phyloP scores from a whole-genome alignment of 1,140 invertebrate species.

The Diabrotica virgifera region DNA sequence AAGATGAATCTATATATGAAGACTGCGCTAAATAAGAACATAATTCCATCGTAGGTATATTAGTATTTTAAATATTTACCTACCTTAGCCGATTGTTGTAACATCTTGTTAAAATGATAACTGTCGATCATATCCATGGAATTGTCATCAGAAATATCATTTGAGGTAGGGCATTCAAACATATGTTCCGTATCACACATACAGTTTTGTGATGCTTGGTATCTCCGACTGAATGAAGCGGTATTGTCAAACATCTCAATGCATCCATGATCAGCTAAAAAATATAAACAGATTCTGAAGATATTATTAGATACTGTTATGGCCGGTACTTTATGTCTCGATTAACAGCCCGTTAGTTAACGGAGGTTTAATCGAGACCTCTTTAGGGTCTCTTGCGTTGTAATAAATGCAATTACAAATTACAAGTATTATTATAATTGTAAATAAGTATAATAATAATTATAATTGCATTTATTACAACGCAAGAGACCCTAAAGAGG shows the following conservation, averaged over 20 bases:
- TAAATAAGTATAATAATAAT: no score
- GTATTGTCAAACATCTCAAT: conserved; percentile 85
- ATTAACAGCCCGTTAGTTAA: no score
- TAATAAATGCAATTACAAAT: no score
- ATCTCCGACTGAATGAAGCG: conserved; percentile 90
- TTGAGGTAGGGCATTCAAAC: conserved; percentile 78
- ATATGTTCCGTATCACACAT: conserved; percentile 99
- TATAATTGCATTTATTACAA: no score
- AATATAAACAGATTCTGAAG: neutral
- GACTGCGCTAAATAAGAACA: neutral
- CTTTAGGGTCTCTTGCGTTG: no score
- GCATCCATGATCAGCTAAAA: conserved; percentile 70
- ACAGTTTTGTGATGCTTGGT: conserved; percentile 90
- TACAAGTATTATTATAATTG: no score
- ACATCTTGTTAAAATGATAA: conserved; percentile 54
- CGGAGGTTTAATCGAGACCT: no score
- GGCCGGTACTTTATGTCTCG: no score
- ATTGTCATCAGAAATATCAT: conserved; percentile 41
- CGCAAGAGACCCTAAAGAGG: no score
- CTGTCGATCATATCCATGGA: conserved; percentile 48
- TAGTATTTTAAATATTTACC: conserved; percentile 13
- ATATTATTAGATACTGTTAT: no score
- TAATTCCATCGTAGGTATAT: neutral
- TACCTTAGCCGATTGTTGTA: conserved; percentile 56
- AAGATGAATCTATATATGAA: no score